phyloP scores from a whole-genome alignment of 2,888 invertebrate species.

The Drosophila kanekoi region DNA sequence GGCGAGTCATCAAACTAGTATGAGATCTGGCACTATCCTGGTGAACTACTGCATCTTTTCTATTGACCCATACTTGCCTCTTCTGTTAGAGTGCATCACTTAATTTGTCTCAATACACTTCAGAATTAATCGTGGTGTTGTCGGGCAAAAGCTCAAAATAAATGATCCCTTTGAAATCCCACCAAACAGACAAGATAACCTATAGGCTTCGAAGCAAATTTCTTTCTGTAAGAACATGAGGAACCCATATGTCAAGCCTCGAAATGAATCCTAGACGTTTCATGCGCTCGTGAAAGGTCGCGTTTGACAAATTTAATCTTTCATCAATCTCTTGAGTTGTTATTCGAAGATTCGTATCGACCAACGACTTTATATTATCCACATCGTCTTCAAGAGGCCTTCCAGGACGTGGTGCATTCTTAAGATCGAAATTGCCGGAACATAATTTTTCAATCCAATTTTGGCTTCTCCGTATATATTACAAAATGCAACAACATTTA shows the following conservation, averaged over 20 bases:
- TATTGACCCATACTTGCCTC: neutral
- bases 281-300: neutral
- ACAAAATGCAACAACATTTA: neutral
- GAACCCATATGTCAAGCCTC: neutral
- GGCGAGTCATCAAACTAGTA: neutral
- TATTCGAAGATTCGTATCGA: neutral
- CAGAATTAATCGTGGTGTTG: neutral
- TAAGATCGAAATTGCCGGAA: conserved; percentile 3
- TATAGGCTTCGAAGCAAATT: neutral
- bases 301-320: neutral
- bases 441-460: conserved; percentile 1
- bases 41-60: neutral
- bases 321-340: neutral
- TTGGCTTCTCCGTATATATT: neutral
- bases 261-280: neutral
- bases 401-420: conserved; percentile 2
- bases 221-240: neutral
- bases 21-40: neutral
- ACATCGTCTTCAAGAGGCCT: neutral
- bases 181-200: no score
- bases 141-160: no score
- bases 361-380: neutral
- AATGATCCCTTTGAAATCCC: no score
- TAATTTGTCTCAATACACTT: neutral
- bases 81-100: neutral